phyloP scores from a whole-genome alignment of 2,797 vertebrate genomes.

The Eulemur coronatus region DNA sequence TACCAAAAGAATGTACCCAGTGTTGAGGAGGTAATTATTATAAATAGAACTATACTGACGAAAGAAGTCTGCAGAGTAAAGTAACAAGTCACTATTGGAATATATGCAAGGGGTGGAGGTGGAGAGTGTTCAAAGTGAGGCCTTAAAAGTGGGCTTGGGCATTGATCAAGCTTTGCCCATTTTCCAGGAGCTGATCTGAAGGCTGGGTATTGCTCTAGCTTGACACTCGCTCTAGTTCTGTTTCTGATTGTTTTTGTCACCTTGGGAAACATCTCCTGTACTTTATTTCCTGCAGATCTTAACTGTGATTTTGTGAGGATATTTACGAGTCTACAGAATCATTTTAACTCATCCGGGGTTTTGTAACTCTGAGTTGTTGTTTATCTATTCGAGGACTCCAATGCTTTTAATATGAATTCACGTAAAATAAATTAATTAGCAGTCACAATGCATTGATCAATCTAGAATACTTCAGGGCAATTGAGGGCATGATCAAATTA shows the following conservation, averaged over 20 bases:
- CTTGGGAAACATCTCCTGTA: background rate
- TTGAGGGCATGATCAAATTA: slow-evolving; percentile 32
- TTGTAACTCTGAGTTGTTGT: background rate
- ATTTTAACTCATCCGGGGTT: background rate
- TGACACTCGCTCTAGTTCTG: background rate
- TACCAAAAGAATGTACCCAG: background rate
- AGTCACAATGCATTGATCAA: background rate
- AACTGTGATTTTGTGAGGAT: background rate
- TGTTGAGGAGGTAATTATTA: background rate
- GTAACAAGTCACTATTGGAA: background rate
- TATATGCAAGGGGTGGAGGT: too few species aligned
- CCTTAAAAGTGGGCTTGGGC: background rate
- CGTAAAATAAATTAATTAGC: slow-evolving; percentile 33
- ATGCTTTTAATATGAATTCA: slow-evolving; percentile 20
- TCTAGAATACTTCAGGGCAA: slow-evolving; percentile 40
- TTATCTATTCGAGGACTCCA: background rate
- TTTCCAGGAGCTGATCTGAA: background rate
- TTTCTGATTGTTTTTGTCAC: background rate
- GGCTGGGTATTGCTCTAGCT: background rate
- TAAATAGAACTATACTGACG: background rate
- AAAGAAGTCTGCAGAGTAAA: background rate
- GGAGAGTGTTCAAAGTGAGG: background rate
- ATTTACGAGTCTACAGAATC: background rate
- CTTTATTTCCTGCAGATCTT: background rate
- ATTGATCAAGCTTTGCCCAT: background rate